Evolutionary conservation across 2,113 vertebrate genomes (phyloP), one percentile per base, ranked within the genome.

Genomic region (Poeciliopsis occidentalis): DNA sequence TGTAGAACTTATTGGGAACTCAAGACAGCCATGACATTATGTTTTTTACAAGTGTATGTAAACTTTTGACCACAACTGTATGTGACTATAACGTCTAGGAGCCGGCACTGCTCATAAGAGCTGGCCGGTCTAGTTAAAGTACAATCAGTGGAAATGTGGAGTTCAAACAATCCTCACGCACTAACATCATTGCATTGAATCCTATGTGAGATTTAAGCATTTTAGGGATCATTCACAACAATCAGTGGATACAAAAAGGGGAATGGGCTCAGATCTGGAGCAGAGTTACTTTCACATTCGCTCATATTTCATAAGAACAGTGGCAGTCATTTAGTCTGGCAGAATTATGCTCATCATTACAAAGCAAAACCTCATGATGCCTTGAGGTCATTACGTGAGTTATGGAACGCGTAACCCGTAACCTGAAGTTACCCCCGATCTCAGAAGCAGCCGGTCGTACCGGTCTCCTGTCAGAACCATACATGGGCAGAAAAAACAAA

Each of bases 331-430:
- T 5, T 1, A 13, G 17, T 41, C 5, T 39, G 37, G 4, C 0
- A 4, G 4, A 37, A 24, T 64, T 30, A 75, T 12, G 32, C 15
- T 73, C 3, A n/a, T 57, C 51, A 57, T 57, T n/a, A 34, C 31
- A 64, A 73, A 51, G 29, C 32, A 64, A 19, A 72, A 69, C 60
- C 8, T 30, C 34, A 29, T 2, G 37, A n/a, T 44, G 24, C 15
- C 30, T 69, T 2, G 8, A 41, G 44, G 69, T 60, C 22, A 57
- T 60, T 17, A 57, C 72, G 19, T 57, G 51, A 47, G n/a, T 78
- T 54, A 71, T 24, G 51, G 15, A 86, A 80, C 8, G 0, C 24
- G 62, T 12, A 4, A 68, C 4, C 54, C 13, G 4, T 39, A 26
- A 11, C 47, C 34, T n/a, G 47, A n/a, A 24, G 34, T 65, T 12